These are phyloP conservation scores for Lycorma delicatula DNA, from an alignment of 1,140 invertebrate genomes.

Conservation along the genomic window DNA sequence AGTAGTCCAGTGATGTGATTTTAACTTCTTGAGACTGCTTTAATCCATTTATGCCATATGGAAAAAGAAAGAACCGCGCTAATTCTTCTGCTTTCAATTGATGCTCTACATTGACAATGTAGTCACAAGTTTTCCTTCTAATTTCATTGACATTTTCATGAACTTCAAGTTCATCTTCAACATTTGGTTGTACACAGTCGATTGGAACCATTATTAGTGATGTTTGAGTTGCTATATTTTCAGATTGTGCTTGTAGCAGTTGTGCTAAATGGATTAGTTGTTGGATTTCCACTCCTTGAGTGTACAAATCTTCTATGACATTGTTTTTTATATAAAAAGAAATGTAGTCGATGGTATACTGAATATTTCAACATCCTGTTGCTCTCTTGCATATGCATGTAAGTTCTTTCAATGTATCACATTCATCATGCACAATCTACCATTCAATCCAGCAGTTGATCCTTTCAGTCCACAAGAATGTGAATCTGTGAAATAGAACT, in stretches of 20 bases:
- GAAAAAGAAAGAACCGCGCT: constrained; percentile 35
- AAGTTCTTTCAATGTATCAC: neutral
- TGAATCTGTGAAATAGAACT: neutral
- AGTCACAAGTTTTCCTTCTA: constrained; percentile 31
- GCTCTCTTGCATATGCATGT: neutral
- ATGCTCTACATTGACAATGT: constrained; percentile 32
- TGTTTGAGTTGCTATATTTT: neutral
- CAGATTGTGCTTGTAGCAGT: neutral
- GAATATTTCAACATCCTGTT: neutral
- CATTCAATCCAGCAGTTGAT: neutral
- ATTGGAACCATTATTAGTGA: neutral
- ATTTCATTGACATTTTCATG: constrained; percentile 34
- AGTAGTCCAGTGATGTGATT: neutral
- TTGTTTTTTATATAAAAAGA: neutral
- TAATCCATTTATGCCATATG: constrained; percentile 10
- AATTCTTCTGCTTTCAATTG: constrained; percentile 38
- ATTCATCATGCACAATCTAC: neutral
- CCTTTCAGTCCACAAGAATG: neutral
- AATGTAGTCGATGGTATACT: neutral
- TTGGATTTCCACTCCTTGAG: neutral
- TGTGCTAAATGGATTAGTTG: neutral
- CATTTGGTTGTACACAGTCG: constrained; percentile 27
- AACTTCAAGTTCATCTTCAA: too few species aligned
- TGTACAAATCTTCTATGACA: neutral
- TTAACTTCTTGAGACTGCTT: neutral